phyloP scores from a whole-genome alignment of 64 coral and sea anemone species.

The Dendrophyllia cribrosa region DNA sequence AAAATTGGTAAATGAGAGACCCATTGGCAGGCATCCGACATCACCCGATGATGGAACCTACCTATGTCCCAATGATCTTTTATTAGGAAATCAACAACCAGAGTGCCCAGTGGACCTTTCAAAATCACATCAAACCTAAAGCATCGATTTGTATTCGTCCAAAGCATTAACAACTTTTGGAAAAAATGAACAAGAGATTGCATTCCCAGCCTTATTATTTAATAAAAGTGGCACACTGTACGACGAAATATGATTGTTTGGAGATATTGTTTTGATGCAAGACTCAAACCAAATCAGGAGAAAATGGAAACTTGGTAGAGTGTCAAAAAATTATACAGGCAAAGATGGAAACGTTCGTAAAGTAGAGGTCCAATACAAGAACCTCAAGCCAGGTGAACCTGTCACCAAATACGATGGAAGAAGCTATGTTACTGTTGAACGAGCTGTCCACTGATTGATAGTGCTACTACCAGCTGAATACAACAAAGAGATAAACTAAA shows the following conservation, averaged over 20 bases:
- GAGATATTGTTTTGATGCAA: conserved; percentile 57
- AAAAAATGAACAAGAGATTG: conserved; percentile 27
- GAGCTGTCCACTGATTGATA: conserved; percentile 15
- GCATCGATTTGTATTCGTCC: conserved; percentile 27
- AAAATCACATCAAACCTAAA: background rate
- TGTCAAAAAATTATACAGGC: background rate
- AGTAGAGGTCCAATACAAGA: conserved; percentile 48
- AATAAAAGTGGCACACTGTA: conserved; percentile 33
- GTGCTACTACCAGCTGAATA: conserved; percentile 19
- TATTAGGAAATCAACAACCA: conserved; percentile 34
- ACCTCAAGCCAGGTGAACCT: conserved; percentile 18
- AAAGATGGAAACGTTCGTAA: conserved; percentile 25
- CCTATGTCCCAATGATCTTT: conserved; percentile 39
- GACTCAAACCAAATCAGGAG: conserved; percentile 15
- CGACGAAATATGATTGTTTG: background rate
- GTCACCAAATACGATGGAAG: conserved; percentile 18
- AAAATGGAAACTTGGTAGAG: conserved; percentile 26
- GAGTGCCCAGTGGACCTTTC: conserved; percentile 54
- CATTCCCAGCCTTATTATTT: conserved; percentile 3
- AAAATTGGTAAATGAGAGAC: conserved; percentile 53
- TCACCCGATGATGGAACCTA: conserved; percentile 33
- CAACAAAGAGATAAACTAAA: background rate
- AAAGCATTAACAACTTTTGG: conserved; percentile 44
- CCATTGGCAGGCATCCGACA: conserved; percentile 42
- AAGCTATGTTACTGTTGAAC: conserved; percentile 11